Evolutionary conservation across 2,888 invertebrate species (phyloP).

Genomic region (Eristalinus sepulchralis): DNA sequence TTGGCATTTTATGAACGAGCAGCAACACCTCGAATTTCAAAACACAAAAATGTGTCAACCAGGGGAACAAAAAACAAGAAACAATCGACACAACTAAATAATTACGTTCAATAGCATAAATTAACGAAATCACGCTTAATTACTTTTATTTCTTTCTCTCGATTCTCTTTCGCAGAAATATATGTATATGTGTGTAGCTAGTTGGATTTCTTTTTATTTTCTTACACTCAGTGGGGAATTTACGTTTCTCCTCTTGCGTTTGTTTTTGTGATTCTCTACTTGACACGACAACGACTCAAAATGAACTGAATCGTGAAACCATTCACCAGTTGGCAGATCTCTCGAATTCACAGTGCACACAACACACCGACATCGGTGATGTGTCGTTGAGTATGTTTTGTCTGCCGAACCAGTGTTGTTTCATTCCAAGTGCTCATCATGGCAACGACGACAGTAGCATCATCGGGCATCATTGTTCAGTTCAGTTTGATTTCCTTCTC

Average conservation of each 20-base stretch:
- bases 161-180: neutral
- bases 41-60: neutral
- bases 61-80: no score
- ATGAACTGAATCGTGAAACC: constrained; percentile 62
- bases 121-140: constrained; percentile 29
- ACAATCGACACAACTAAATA: constrained; percentile 3
- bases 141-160: constrained; percentile 51
- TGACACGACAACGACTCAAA: constrained; percentile 62
- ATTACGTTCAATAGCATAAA: constrained; percentile 16
- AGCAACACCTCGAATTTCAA: neutral
- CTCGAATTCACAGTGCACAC: neutral
- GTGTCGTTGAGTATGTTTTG: constrained; percentile 30
- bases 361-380: neutral
- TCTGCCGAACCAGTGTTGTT: constrained; percentile 38
- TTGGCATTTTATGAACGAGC: neutral
- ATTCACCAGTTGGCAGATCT: constrained; percentile 54
- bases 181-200: neutral
- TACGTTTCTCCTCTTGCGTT: constrained; percentile 10
- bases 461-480: neutral
- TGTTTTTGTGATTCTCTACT: constrained; percentile 25
- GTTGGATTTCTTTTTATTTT: constrained; percentile 1
- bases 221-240: constrained; percentile 2
- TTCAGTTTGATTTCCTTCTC: neutral
- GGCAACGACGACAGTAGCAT: constrained; percentile 8
- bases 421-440: constrained; percentile 21